A percentile compares a stretch with the other conserved stretches of the same genome.
phyloP scores from a whole-genome alignment of 92 coral and sea anemone species.

The Virgularia gustaviana region DNA sequence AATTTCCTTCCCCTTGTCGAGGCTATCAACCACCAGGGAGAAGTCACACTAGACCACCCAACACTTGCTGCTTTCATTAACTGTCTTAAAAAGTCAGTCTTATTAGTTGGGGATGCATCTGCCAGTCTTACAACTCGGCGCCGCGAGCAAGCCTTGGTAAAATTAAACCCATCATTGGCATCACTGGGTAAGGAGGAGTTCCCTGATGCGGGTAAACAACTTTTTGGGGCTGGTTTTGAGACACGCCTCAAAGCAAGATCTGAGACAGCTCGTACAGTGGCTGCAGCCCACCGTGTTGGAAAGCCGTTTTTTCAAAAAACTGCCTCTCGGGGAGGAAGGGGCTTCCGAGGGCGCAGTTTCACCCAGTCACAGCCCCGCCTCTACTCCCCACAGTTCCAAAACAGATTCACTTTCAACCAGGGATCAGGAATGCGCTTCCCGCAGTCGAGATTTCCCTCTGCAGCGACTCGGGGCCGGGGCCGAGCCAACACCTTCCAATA shows the following conservation, averaged over 20 bases:
- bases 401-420: conserved; percentile 11
- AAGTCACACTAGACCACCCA: conserved; percentile 13
- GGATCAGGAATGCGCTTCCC: neutral
- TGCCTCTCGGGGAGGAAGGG: conserved; percentile 33
- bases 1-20: conserved; percentile 8
- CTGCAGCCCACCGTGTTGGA: conserved; percentile 18
- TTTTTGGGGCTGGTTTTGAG: conserved; percentile 50
- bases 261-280: conserved; percentile 38
- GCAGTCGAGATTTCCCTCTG: neutral
- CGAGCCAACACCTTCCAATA: neutral
- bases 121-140: conserved; percentile 36
- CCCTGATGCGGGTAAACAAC: conserved; percentile 52
- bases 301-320: conserved; percentile 21
- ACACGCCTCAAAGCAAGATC: conserved; percentile 23
- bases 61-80: conserved; percentile 7
- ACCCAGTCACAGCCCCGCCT: conserved; percentile 8
- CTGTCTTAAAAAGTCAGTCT: conserved; percentile 25
- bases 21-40: neutral
- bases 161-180: conserved; percentile 29
- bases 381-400: neutral
- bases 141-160: conserved; percentile 14
- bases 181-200: conserved; percentile 52
- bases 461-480: conserved; percentile 5
- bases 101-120: conserved; percentile 15
- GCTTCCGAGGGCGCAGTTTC: conserved; percentile 21